phyloP scores from a whole-genome alignment of 2,888 invertebrate species.

The Drosophila rellima region DNA sequence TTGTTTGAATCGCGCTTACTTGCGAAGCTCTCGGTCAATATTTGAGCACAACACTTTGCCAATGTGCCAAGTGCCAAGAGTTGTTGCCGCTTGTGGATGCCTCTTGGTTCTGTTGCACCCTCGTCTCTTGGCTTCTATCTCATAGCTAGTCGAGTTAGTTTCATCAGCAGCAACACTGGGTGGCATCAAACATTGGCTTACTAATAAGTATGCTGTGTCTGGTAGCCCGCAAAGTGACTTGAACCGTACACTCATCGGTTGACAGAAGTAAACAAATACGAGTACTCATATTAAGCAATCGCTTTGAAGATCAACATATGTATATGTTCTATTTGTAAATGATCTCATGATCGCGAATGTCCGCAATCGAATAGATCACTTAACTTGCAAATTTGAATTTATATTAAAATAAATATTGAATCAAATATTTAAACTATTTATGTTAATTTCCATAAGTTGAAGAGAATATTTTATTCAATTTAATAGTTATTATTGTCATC shows the following conservation, averaged over 20 bases:
- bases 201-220: slow-evolving; percentile 38
- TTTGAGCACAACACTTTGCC: slow-evolving; percentile 80
- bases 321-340: neutral
- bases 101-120: slow-evolving; percentile 12
- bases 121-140: neutral
- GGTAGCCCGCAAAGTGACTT: slow-evolving; percentile 22
- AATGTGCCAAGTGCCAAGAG: slow-evolving; percentile 82
- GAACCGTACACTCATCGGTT: slow-evolving; percentile 37
- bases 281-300: slow-evolving; percentile 12
- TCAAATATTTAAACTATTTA: neutral
- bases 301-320: slow-evolving; percentile 2
- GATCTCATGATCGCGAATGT: slow-evolving; percentile 12
- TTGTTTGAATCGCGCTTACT: slow-evolving; percentile 83
- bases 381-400: neutral
- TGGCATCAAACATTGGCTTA: slow-evolving; percentile 51
- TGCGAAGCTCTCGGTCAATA: slow-evolving; percentile 81
- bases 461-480: neutral
- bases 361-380: slow-evolving; percentile 4
- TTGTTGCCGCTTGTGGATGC: slow-evolving; percentile 27
- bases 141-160: slow-evolving; percentile 8
- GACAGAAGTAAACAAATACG: slow-evolving; percentile 36
- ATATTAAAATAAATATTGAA: neutral
- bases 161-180: slow-evolving; percentile 43
- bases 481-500: neutral
- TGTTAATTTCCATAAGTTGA: neutral